Evolutionary conservation across 2,113 vertebrate genomes (phyloP).

Genomic region (Petrocephalus microphthalmus): DNA sequence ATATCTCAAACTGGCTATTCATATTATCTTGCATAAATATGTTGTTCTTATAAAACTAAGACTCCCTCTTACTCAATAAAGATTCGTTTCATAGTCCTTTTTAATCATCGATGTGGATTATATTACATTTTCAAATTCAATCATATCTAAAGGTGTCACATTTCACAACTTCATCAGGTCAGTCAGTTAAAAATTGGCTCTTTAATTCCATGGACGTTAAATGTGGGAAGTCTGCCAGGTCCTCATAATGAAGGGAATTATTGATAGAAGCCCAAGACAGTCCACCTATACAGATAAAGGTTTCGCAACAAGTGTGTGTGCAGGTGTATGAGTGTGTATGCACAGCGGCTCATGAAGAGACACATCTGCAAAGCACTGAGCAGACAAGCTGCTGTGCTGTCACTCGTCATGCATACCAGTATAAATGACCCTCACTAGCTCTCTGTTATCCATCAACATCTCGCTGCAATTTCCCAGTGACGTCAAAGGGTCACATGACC

Average conservation of each 20-base stretch:
- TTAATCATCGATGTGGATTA: neutral
- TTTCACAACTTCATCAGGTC: neutral
- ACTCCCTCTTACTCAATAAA: too few species aligned
- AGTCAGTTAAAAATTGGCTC: neutral
- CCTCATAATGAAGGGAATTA: neutral
- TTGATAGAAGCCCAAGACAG: neutral
- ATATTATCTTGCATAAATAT: too few species aligned
- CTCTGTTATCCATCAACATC: neutral
- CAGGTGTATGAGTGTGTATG: neutral
- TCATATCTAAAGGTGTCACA: neutral
- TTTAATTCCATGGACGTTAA: neutral
- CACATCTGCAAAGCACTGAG: too few species aligned
- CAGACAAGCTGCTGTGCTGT: too few species aligned
- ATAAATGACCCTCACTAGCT: neutral
- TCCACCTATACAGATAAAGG: neutral
- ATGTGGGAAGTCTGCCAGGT: neutral
- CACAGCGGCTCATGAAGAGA: too few species aligned
- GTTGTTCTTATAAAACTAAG: too few species aligned
- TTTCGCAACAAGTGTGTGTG: neutral
- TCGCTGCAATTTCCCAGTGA: neutral
- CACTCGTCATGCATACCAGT: neutral
- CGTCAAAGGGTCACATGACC: neutral
- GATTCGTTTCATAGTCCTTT: too few species aligned
- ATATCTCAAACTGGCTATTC: neutral
- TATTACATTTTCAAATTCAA: neutral